Percentiles rank a stretch among this genome's conserved stretches.
Conservation (phyloP, 2,888 invertebrate genomes). For the Aproaerema taeniolella region DNA sequence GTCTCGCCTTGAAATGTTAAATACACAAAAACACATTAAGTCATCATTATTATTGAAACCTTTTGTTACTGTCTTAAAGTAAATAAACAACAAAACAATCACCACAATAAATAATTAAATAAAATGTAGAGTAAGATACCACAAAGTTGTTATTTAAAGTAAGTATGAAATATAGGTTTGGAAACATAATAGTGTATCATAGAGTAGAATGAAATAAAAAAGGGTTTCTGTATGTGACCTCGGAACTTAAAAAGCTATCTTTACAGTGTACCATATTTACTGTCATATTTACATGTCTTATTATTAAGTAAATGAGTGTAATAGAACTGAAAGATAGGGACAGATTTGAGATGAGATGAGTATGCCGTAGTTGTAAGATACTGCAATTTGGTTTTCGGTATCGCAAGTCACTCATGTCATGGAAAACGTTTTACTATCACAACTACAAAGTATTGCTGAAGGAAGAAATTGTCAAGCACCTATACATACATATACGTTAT, state of each 20-base stretch:
- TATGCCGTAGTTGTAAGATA: too few relatives aligned
- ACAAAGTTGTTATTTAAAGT: background rate
- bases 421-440: too few relatives aligned
- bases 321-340: background rate
- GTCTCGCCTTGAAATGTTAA: slow-evolving; percentile 4
- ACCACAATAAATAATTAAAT: background rate
- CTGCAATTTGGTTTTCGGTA: too few relatives aligned
- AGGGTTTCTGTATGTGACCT: background rate
- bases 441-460: too few relatives aligned
- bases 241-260: too few relatives aligned
- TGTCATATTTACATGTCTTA: too few relatives aligned
- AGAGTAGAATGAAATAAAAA: background rate
- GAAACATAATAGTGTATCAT: background rate
- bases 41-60: background rate
- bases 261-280: too few relatives aligned
- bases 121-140: background rate
- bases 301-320: background rate
- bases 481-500: too few relatives aligned
- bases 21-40: background rate
- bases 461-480: too few relatives aligned
- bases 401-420: too few relatives aligned
- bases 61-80: background rate
- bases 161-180: background rate
- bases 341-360: background rate
- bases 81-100: background rate